Evolutionary conservation across 2,797 vertebrate genomes (phyloP), one percentile per base, ranked within the genome.

Genomic region (Alcedo quadribrachys): DNA sequence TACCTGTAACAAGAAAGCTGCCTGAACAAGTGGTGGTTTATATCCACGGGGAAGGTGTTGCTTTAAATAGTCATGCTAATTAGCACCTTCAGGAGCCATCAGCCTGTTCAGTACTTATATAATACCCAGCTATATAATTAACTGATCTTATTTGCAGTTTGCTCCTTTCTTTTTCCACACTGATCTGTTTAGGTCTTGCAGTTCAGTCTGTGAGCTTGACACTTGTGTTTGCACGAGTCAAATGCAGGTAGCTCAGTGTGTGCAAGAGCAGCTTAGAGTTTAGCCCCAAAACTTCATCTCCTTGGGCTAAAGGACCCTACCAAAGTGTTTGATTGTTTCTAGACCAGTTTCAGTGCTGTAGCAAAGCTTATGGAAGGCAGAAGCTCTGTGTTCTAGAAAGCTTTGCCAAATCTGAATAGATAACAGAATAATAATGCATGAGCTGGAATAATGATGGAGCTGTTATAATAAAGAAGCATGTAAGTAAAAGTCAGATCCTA

Each of bases 41-140:
- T 37, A 87, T 43, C 21, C 32, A 24, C 27, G 32, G 5, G 24
- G 42, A 62, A 46, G 27, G 19, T 76, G 18, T 68, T 89, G n/a
- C 80, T 85, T 92, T 69, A 92, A 88, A 89, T 89, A 92, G 74
- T 65, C 66, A 75, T 57, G 40, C 35, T 74, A 92, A 79, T 92
- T 91, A 92, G 22, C 69, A 69, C 67, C 69, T 91, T 69, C 32
- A 83, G 90, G 55, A 91, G 67, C 66, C 33, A 62, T 81, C 85
- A 77, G 17, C 33, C 42, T 81, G 22, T 69, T 30, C 54, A 40
- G 27, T 40, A 35, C 48, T 89, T 85, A 14, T 57, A 37, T 42
- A 81, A 94, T 61, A 85, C 62, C 48, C 55, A 81, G 22, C 61
- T 83, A 32, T 65, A 67, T 87, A 85, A 92, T 92, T 92, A 90